Evolutionary conservation across 2,888 invertebrate genomes (phyloP), one percentile per base, ranked within the genome.

Genomic region (Polietes domitor): DNA sequence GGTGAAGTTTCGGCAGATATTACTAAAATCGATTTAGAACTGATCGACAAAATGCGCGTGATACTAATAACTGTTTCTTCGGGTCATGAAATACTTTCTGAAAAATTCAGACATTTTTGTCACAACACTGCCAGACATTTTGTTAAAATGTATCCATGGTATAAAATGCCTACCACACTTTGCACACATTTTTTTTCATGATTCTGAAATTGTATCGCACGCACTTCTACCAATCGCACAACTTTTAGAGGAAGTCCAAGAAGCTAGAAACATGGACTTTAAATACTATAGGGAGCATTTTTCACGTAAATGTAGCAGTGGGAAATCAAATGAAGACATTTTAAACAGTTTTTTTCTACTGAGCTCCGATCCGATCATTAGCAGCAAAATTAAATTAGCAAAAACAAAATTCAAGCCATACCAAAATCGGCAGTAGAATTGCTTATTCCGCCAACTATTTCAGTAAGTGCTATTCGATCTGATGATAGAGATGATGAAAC

Each of bases 1-100:
- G 58, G 65, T 26, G 58, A 77, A 55, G 37, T 41, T 77, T 81
- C 81, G 7, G 53, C 53, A 21, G 53, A 53, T 19, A 53, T 53
- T 21, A 78, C 63, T 32, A 58, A 41, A 32, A 26, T 58, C 6
- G 65, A 80, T 47, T 26, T 47, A n/a, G 17, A 70, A 47, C 26
- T 70, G 7, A 41, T 68, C 9, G 6, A 68, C 6, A 37, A 37
- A 37, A 32, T 32, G 32, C 32, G 7, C 32, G 32, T 32, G 32
- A 32, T 32, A 32, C 32, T 32, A 32, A 63, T 63, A 28, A 17
- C 19, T 28, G 58, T 61, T 10, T 61, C 58, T 28, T 28, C 28
- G 4, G 58, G 58, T n/a, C 4, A 37, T 61, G 58, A 61, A 15
- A 28, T 61, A 24, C 24, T 26, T 61, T 26, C 15, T 61, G 58